A percentile compares a stretch with the other conserved stretches of the same genome.
phyloP scores from a whole-genome alignment of 2,888 invertebrate genomes.

The Hirtodrosophila alboralis region DNA sequence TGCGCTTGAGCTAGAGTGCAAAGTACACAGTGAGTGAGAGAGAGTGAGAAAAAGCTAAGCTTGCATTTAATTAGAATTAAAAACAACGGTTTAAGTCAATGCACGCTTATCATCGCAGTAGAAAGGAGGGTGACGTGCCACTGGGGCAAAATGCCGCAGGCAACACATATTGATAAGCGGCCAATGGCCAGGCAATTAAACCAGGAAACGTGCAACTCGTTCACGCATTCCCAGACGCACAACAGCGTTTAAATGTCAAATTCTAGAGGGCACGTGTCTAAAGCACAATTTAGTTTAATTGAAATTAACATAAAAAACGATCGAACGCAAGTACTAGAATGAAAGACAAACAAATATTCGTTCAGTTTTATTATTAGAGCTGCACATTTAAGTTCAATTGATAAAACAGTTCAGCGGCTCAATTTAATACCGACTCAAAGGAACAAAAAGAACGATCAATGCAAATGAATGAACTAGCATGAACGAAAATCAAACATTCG shows the following conservation, averaged over 20 bases:
- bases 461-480: no score
- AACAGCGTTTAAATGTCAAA: conserved; percentile 49
- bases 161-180: conserved; percentile 37
- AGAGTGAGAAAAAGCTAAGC: background rate
- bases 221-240: conserved; percentile 33
- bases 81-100: conserved; percentile 24
- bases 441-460: no score
- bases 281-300: background rate
- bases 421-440: no score
- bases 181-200: conserved; percentile 49
- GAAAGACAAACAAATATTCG: no score
- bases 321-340: no score
- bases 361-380: no score
- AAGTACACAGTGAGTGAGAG: background rate
- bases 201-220: conserved; percentile 52
- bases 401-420: no score
- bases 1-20: conserved; percentile 39
- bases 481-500: no score
- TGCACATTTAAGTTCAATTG: no score
- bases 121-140: conserved; percentile 7
- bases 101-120: conserved; percentile 33
- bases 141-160: conserved; percentile 12
- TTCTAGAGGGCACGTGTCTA: background rate
- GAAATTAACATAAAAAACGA: no score
- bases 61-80: no score